A percentile compares a stretch with the other conserved stretches of the same genome.
phyloP scores from a whole-genome alignment of 2,113 vertebrate species.

The Poeciliopsis retropinna region DNA sequence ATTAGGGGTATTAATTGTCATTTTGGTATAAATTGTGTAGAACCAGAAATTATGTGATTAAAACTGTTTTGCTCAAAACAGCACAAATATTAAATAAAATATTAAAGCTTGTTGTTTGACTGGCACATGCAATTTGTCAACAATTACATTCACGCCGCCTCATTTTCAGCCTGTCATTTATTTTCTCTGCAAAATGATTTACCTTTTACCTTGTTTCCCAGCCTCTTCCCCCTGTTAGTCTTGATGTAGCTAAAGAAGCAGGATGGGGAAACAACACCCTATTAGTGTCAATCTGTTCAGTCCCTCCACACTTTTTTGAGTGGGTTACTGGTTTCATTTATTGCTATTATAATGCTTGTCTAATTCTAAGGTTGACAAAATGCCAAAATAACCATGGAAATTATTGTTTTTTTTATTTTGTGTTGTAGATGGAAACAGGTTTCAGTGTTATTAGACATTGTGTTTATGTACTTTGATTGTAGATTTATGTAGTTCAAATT shows the following conservation, averaged over 20 bases:
- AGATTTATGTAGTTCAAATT: too few relatives aligned
- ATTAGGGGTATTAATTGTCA: background rate
- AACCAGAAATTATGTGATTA: background rate
- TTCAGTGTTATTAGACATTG: background rate
- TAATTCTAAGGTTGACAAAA: background rate
- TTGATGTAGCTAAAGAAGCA: background rate
- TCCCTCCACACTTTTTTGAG: background rate
- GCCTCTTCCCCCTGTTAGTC: too few relatives aligned
- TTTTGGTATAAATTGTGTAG: background rate
- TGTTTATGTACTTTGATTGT: too few relatives aligned
- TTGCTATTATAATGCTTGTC: background rate
- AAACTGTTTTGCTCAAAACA: background rate
- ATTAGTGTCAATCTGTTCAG: background rate
- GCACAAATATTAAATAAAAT: background rate
- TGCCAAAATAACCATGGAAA: background rate
- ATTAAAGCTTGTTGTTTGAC: background rate
- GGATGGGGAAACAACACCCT: background rate
- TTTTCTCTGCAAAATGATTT: background rate
- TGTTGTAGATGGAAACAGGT: background rate
- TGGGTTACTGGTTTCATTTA: background rate
- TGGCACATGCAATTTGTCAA: background rate
- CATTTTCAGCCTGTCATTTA: background rate
- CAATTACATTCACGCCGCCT: too few relatives aligned
- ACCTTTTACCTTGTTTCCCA: too few relatives aligned
- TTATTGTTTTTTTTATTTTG: background rate